Conservation (phyloP, 2,797 vertebrate genomes). For the Poeciliopsis presidionis region DNA sequence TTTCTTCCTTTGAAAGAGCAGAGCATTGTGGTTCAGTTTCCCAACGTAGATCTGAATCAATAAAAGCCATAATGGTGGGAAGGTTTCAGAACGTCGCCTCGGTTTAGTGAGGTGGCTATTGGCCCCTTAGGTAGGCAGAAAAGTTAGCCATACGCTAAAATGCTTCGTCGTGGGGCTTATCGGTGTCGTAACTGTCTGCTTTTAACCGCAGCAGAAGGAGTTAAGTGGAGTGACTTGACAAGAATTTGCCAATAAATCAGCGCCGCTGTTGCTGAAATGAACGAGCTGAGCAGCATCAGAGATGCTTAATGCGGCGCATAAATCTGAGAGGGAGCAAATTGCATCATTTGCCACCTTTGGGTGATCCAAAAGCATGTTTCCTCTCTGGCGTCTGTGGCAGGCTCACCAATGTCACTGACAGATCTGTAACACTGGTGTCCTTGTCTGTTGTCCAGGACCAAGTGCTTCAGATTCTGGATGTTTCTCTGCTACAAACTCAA, state of each 20-base stretch:
- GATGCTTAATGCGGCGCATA: slow-evolving; percentile 20
- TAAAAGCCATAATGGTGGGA: background rate
- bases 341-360: slow-evolving; percentile 36
- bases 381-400: background rate
- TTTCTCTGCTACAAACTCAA: background rate
- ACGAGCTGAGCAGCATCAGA: slow-evolving; percentile 14
- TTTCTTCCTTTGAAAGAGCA: background rate
- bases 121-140: background rate
- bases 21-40: background rate
- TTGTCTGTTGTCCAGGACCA: background rate
- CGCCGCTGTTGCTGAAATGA: slow-evolving; percentile 19
- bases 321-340: slow-evolving; percentile 35
- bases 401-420: background rate
- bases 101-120: background rate
- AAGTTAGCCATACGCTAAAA: slow-evolving; percentile 9
- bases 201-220: slow-evolving; percentile 10
- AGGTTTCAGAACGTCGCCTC: slow-evolving; percentile 11
- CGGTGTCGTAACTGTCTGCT: slow-evolving; percentile 4
- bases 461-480: background rate
- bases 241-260: slow-evolving; percentile 29
- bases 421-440: background rate
- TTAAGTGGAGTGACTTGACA: slow-evolving; percentile 10
- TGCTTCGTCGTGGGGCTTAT: background rate
- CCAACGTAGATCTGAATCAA: background rate
- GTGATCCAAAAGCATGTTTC: background rate